Conservation (phyloP, 2,113 vertebrate species). For the Pseudorectes ferrugineus region DNA sequence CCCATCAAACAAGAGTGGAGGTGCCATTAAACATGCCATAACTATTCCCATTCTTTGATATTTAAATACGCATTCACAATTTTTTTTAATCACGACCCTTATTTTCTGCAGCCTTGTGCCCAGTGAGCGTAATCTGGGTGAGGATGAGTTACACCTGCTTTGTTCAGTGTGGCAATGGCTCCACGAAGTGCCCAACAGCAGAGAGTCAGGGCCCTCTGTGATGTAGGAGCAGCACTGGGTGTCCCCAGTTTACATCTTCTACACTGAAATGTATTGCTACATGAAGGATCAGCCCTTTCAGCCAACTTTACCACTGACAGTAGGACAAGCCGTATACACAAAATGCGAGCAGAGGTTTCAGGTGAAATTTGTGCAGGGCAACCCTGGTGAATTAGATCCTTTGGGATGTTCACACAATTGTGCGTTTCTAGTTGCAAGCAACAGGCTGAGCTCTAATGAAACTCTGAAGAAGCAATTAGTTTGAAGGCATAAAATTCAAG, state of each 20-base stretch:
- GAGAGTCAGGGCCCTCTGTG: neutral
- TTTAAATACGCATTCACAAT: neutral
- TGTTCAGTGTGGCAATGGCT: neutral
- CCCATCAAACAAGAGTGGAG: neutral
- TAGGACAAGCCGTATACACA: neutral
- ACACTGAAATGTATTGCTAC: neutral
- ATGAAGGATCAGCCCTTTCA: neutral
- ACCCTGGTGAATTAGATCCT: neutral
- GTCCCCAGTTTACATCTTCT: neutral
- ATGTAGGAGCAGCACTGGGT: neutral
- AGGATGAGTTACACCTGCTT: neutral
- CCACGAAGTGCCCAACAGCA: neutral
- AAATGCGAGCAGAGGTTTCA: neutral
- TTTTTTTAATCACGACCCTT: neutral
- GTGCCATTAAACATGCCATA: neutral
- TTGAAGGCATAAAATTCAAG: neutral
- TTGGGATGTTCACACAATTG: neutral
- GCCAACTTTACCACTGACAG: neutral
- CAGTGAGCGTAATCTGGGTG: neutral
- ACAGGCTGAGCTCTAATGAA: neutral
- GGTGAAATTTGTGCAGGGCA: neutral
- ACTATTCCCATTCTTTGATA: neutral
- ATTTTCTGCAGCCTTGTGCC: neutral
- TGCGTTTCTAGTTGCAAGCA: neutral
- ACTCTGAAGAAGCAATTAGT: neutral